Evolutionary conservation across 2,797 vertebrate species (phyloP).

Genomic region (Prionace glauca): DNA sequence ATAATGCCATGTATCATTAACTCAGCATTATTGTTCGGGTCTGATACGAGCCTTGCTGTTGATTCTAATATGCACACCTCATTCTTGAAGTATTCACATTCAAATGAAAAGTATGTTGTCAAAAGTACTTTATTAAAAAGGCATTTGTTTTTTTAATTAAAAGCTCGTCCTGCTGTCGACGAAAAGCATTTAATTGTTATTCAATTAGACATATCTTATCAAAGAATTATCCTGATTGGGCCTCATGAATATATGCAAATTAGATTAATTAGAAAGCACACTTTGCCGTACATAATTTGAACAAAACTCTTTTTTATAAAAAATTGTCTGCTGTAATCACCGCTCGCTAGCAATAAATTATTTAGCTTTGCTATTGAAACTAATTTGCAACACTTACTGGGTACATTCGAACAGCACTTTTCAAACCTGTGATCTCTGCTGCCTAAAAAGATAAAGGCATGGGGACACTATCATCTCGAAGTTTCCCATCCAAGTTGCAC

Average conservation of each 20-base stretch:
- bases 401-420: not conserved
- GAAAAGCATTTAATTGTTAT: not conserved
- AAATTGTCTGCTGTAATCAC: slow-evolving; percentile 14
- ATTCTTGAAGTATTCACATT: not conserved
- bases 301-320: not conserved
- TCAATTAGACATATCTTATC: not conserved
- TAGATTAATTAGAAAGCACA: slow-evolving; percentile 1
- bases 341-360: not conserved
- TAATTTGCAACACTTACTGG: not conserved
- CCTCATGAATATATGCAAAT: not conserved
- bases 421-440: not conserved
- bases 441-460: not conserved
- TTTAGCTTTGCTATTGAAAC: not conserved
- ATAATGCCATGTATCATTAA: not conserved
- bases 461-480: not conserved
- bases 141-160: not conserved
- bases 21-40: too few relatives aligned
- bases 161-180: not conserved
- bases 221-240: not conserved
- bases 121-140: slow-evolving; percentile 16
- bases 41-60: too few relatives aligned
- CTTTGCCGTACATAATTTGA: not conserved
- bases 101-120: not conserved
- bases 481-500: not conserved
- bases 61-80: not conserved